Base-by-base conservation (phyloP, 2,113 vertebrate genomes). In the Passer domesticus region DNA sequence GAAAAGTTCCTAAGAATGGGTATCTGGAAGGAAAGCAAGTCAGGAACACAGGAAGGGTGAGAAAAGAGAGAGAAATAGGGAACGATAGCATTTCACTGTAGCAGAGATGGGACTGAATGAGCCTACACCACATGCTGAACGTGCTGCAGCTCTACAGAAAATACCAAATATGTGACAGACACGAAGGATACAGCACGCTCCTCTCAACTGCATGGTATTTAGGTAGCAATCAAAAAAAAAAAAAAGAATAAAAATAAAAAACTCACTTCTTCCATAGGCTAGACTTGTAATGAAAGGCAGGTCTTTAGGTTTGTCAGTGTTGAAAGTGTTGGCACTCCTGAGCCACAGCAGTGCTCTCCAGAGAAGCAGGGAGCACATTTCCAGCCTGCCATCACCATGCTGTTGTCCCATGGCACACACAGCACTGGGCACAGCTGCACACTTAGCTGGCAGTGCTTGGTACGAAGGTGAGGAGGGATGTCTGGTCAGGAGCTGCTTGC, bases 391-490 rank as follows among this genome's bases (percentile, higher is more conserved):
- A 21, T 4, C 5, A 2, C 16, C 39, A 5, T 4, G 1, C 23
- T 3, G 0, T 2, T n/a, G 53, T 46, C 22, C 58, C 49, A 6
- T 0, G 22, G 22, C 33, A 44, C 22, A n/a, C 13, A 8, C 41
- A 20, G 39, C 4, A 1, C 30, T 2, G 10, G 58, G 55, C 7
- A 83, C 39, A 67, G 50, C 28, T 33, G n/a, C 56, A 25, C 46
- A 4, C 28, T 30, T 23, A 73, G 22, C 43, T 43, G 64, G 30
- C 31, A 67, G 11, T 3, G 2, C 19, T 6, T 4, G 10, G 2
- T 9, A 0, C 3, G 7, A 4, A 0, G 2, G 23, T 3, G 15
- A 72, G 16, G 5, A 37, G 22, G 43, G 37, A 15, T 18, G 35
- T 43, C n/a, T 21, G 27, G 8, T 4, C 72, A 58, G 62, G 24